These are phyloP conservation scores for Diaphora mendica DNA, from an alignment of 2,888 invertebrate genomes.

Conservation along the genomic window DNA sequence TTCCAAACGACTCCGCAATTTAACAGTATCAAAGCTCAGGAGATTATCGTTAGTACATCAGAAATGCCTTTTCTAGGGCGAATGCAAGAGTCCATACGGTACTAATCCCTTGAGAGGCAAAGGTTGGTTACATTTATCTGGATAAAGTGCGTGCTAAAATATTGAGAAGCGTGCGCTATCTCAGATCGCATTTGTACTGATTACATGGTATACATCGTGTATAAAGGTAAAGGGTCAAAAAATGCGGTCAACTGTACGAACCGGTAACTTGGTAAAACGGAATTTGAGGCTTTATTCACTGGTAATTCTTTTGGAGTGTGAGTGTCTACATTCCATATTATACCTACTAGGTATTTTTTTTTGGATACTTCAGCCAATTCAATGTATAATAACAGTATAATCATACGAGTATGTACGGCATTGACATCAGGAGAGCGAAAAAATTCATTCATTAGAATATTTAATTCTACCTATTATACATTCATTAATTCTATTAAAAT, in stretches of 20 bases:
- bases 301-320: neutral
- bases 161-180: constrained; percentile 77
- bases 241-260: constrained; percentile 46
- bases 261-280: constrained; percentile 38
- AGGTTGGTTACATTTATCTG: constrained; percentile 78
- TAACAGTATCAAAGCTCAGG: constrained; percentile 24
- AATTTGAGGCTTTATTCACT: constrained; percentile 39
- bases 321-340: neutral
- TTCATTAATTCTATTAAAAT: neutral
- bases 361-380: neutral
- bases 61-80: constrained; percentile 41
- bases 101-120: constrained; percentile 65
- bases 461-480: no score
- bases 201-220: constrained; percentile 65
- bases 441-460: no score
- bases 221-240: constrained; percentile 62
- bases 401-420: neutral
- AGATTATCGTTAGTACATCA: constrained; percentile 45
- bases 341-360: no score
- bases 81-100: constrained; percentile 51
- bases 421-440: no score
- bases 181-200: constrained; percentile 81
- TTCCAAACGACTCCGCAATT: constrained; percentile 2
- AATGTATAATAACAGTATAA: no score
- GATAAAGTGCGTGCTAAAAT: constrained; percentile 82